Evolutionary conservation across 2,797 vertebrate genomes (phyloP).

Genomic region (Malurus leucopterus): DNA sequence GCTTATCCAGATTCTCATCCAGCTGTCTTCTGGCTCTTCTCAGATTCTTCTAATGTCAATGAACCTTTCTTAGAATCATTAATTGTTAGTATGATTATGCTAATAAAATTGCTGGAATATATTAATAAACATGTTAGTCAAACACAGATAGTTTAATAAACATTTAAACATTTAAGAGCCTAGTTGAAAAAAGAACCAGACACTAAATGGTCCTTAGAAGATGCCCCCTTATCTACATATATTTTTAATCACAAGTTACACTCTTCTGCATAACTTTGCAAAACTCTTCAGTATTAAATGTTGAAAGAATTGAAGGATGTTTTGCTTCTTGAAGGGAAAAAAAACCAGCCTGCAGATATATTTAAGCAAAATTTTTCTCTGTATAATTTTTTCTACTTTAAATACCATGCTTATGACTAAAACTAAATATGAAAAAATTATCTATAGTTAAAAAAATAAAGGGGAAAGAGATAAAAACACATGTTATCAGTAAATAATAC

Average conservation of each 20-base stretch:
- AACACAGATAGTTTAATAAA: neutral
- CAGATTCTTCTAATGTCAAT: neutral
- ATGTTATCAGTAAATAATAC: neutral
- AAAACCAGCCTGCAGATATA: neutral
- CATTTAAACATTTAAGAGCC: neutral
- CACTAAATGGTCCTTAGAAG: neutral
- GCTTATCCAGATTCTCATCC: neutral
- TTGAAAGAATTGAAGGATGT: neutral
- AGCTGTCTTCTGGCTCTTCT: neutral
- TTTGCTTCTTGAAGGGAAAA: neutral
- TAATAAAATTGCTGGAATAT: neutral
- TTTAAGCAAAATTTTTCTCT: neutral
- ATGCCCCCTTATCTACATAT: neutral
- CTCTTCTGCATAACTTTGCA: neutral
- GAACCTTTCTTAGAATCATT: neutral
- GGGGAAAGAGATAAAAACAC: rapidly evolving
- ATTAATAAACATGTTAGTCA: neutral
- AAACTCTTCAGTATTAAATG: neutral
- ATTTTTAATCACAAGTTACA: neutral
- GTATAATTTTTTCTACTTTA: neutral
- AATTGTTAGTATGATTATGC: neutral
- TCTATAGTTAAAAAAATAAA: neutral
- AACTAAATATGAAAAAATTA: neutral
- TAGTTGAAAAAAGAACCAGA: neutral
- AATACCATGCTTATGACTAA: neutral